Conservation (phyloP, 1,140 invertebrate genomes). For the Ceratosolen fusciceps region DNA sequence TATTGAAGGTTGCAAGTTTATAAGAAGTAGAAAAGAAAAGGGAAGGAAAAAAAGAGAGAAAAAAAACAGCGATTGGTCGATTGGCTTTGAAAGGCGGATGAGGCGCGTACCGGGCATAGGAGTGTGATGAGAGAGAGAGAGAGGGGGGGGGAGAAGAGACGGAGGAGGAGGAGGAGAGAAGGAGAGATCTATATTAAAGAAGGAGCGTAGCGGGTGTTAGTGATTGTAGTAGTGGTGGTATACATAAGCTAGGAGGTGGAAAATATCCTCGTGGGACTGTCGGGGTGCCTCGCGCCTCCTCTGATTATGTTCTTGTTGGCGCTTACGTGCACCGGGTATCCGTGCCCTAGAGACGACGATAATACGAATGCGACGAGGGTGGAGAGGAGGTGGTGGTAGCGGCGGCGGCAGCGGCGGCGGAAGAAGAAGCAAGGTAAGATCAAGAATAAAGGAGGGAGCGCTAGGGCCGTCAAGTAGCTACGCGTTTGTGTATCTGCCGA, state of each 20-base stretch:
- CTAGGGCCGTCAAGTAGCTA: not conserved
- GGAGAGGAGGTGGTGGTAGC: not conserved
- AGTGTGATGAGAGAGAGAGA: not conserved
- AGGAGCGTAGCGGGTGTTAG: too few species aligned
- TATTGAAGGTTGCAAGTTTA: not conserved
- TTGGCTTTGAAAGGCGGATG: not conserved
- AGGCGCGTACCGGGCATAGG: not conserved
- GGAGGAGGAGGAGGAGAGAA: not conserved
- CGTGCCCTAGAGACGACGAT: not conserved
- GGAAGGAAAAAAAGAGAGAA: too few species aligned
- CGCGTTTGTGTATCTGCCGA: conserved; percentile 14
- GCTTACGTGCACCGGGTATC: not conserved
- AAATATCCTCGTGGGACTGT: conserved; percentile 49
- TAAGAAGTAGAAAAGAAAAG: too few species aligned
- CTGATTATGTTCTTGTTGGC: not conserved
- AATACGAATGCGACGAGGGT: not conserved
- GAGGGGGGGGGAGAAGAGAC: not conserved
- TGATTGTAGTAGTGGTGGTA: too few species aligned
- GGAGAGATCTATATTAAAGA: not conserved
- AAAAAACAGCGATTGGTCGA: not conserved
- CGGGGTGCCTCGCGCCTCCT: not conserved
- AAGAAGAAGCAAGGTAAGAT: not conserved
- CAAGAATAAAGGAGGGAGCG: not conserved
- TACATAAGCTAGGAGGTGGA: conserved; percentile 19
- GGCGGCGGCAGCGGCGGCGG: not conserved